A percentile compares a stretch with the other conserved stretches of the same genome.
Conservation (phyloP, 92 coral and sea anemone species). For the Desmophyllum pertusum region DNA sequence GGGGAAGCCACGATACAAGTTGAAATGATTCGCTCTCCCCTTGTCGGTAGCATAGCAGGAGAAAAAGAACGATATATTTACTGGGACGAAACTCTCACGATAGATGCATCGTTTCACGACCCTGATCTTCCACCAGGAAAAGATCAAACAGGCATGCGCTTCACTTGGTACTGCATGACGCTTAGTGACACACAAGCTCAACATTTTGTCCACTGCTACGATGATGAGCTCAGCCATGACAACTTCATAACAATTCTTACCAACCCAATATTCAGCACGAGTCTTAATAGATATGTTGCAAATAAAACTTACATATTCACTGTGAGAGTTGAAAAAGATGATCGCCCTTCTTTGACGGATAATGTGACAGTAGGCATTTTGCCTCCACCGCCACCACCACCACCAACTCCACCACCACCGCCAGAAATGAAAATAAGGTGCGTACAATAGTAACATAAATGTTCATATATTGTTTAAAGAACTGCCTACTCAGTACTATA, state of each 20-base stretch:
- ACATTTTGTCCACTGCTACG: conserved; percentile 24
- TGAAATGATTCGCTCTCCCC: conserved; percentile 51
- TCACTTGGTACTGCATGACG: conserved; percentile 74
- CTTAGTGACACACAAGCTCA: background rate
- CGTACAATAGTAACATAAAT: background rate
- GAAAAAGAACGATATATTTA: conserved; percentile 41
- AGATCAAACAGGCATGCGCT: conserved; percentile 32
- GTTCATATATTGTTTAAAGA: no score
- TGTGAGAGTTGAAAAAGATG: conserved; percentile 61
- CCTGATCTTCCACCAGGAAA: conserved; percentile 57
- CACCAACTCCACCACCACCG: conserved; percentile 63
- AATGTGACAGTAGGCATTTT: conserved; percentile 69
- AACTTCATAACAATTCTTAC: conserved; percentile 8
- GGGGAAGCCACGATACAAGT: conserved; percentile 25
- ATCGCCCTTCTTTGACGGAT: conserved; percentile 59
- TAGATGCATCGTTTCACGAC: conserved; percentile 71
- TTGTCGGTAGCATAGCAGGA: conserved; percentile 59
- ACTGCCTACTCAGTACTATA: no score
- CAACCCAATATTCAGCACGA: conserved; percentile 34
- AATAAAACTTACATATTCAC: conserved; percentile 73
- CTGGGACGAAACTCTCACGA: conserved; percentile 49
- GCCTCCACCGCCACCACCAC: conserved; percentile 74
- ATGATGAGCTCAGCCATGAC: background rate
- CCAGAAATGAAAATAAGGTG: conserved; percentile 85
- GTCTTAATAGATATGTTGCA: conserved; percentile 58